These are phyloP conservation scores for Hyppa rectilinea DNA, from an alignment of 2,888 invertebrate species.

Conservation along the genomic window DNA sequence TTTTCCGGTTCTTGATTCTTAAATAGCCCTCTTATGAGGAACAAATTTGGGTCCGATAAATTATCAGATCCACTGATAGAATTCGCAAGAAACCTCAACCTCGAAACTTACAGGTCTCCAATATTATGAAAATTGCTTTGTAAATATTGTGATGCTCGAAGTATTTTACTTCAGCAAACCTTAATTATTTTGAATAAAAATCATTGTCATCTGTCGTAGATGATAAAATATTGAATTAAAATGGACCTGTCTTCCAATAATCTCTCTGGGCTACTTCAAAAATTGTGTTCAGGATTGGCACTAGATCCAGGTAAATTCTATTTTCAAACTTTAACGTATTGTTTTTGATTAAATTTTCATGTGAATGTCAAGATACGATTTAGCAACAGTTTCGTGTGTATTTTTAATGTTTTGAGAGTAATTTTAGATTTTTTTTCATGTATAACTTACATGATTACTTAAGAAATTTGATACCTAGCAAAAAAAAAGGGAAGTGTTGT, in stretches of 20 bases:
- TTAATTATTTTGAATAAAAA: slow-evolving; percentile 8
- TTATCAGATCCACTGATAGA: slow-evolving; percentile 1
- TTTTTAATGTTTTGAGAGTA: slow-evolving; percentile 36
- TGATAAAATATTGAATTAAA: slow-evolving; percentile 35
- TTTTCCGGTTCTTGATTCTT: slow-evolving; percentile 8
- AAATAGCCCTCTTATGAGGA: background rate
- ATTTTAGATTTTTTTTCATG: slow-evolving; percentile 67
- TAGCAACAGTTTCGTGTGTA: slow-evolving; percentile 36
- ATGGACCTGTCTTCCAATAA: slow-evolving; percentile 80
- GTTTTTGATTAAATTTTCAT: slow-evolving; percentile 43
- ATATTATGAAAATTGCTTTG: slow-evolving; percentile 39
- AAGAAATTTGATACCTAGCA: slow-evolving; percentile 68
- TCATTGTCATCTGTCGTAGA: slow-evolving; percentile 18
- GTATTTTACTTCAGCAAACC: background rate
- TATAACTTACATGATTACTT: slow-evolving; percentile 78
- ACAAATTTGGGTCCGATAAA: slow-evolving; percentile 14
- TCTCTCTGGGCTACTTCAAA: slow-evolving; percentile 81
- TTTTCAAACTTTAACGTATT: slow-evolving; percentile 69
- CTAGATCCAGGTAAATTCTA: slow-evolving; percentile 83
- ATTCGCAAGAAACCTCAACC: slow-evolving; percentile 1
- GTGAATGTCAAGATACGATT: slow-evolving; percentile 52
- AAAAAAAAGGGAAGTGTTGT: slow-evolving; percentile 65
- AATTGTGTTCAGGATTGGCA: slow-evolving; percentile 85
- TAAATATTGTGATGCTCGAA: slow-evolving; percentile 56
- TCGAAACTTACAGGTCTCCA: slow-evolving; percentile 5